These are phyloP conservation scores for Meta bourneti DNA, from an alignment of 2,888 invertebrate genomes.

Conservation along the genomic window DNA sequence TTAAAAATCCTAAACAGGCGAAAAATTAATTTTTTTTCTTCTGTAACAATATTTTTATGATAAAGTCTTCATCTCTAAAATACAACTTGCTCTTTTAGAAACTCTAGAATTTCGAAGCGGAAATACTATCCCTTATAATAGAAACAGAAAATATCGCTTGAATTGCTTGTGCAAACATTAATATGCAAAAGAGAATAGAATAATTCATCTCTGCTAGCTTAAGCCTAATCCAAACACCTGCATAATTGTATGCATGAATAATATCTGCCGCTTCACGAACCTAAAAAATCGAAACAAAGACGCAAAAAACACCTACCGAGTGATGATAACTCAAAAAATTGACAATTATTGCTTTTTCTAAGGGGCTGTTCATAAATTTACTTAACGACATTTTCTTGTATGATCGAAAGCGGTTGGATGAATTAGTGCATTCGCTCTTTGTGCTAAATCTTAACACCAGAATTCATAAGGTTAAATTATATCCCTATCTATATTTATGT, in stretches of 20 bases:
- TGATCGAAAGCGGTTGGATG: too few species aligned
- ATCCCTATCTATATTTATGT: too few species aligned
- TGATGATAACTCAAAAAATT: constrained; percentile 39
- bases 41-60: too few species aligned
- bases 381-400: neutral
- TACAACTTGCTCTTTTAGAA: too few species aligned
- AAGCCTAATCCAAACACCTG: constrained; percentile 56
- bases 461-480: too few species aligned
- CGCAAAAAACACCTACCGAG: constrained; percentile 12
- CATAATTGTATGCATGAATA: constrained; percentile 60
- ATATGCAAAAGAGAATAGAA: constrained; percentile 36
- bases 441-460: too few species aligned
- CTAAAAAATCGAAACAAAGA: constrained; percentile 16
- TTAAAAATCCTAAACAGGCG: too few species aligned
- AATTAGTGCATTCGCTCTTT: too few species aligned
- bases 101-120: neutral
- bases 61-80: too few species aligned
- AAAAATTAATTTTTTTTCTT: too few species aligned
- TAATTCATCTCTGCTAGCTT: constrained; percentile 5
- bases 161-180: constrained; percentile 1
- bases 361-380: constrained; percentile 9
- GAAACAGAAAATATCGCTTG: neutral
- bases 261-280: constrained; percentile 16
- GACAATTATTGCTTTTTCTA: constrained; percentile 2
- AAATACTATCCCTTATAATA: constrained; percentile 23